Base-by-base conservation (phyloP, 1,140 invertebrate species). In the Thrips palmi region DNA sequence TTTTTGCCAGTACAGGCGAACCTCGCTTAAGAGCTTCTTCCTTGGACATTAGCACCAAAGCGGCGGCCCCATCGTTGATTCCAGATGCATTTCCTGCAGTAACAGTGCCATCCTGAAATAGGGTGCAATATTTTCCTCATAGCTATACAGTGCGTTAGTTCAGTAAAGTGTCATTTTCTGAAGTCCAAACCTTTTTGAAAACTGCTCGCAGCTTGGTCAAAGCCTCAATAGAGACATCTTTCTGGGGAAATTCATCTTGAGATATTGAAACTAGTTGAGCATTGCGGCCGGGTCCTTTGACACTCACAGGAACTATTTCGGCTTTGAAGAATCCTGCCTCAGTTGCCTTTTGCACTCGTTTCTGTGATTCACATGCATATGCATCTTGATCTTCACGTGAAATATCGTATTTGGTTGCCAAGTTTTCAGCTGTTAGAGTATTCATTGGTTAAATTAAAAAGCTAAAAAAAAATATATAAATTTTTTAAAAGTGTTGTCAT, bases 61-160 rank as follows among this genome's bases (percentile, higher is more conserved):
- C 78, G 20, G 85, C 84, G 25, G 86, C 84, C 11, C 85, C 84
- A 59, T 91, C 86, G 57, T 86, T 87, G 24, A 88, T 63, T 28
- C 82, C 78, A 11, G 79, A 83, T 10, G 79, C 65, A 63, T 84
- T 85, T 33, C 78, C 80, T 25, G 80, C 62, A 14, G 80, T 85
- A 14, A 84, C 71, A 14, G 71, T 74, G n/a, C 77, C 77, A 45
- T 64, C 59, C 43, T 50, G 27, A 24, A 42, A 39, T 34, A 32
- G 15, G 7, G 30, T n/a, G n/a, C n/a, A 23, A 31, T 20, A 33
- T 21, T 32, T 27, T 12, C 10, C 25, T 31, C 33, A 38, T 21
- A 14, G 15, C 34, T 7, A 18, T 27, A 12, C 2, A 14, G 10
- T 5, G 6, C 21, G 12, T 8, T 15, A 19, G 18, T 8, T 8